Percentiles rank a stretch among this genome's conserved stretches.
phyloP scores from a whole-genome alignment of 2,113 vertebrate genomes.

The Struthio camelus region DNA sequence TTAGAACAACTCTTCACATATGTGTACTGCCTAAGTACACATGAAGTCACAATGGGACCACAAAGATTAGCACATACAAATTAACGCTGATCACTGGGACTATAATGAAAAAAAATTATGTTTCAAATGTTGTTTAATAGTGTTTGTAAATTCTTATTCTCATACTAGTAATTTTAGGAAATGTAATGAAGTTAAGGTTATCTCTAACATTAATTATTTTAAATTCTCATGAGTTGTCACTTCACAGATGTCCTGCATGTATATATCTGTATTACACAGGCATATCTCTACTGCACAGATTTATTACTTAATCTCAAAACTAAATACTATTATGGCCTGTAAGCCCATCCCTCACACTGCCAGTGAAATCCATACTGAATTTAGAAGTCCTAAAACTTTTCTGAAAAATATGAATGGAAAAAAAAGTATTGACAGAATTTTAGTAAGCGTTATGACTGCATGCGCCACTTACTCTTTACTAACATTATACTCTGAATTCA shows the following conservation, averaged over 20 bases:
- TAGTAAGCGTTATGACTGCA: background rate
- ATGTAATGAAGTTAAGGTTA: background rate
- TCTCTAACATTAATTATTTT: background rate
- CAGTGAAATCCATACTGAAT: background rate
- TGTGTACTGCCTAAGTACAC: background rate
- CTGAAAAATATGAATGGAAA: background rate
- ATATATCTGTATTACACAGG: background rate
- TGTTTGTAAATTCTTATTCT: background rate
- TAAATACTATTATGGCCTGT: background rate
- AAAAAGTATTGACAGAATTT: background rate
- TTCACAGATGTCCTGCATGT: background rate
- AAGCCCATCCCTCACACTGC: background rate
- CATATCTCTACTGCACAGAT: background rate
- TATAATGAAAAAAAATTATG: background rate
- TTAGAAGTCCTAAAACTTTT: background rate
- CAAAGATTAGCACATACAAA: background rate
- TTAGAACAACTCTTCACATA: background rate
- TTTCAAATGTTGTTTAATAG: background rate
- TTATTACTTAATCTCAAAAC: background rate
- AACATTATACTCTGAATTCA: background rate
- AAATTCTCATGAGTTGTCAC: background rate
- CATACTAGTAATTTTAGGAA: background rate
- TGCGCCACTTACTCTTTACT: background rate
- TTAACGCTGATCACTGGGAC: background rate
- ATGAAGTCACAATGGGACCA: background rate